Evolutionary conservation across 2,888 invertebrate species (phyloP).

Genomic region (Eristalinus sepulchralis): DNA sequence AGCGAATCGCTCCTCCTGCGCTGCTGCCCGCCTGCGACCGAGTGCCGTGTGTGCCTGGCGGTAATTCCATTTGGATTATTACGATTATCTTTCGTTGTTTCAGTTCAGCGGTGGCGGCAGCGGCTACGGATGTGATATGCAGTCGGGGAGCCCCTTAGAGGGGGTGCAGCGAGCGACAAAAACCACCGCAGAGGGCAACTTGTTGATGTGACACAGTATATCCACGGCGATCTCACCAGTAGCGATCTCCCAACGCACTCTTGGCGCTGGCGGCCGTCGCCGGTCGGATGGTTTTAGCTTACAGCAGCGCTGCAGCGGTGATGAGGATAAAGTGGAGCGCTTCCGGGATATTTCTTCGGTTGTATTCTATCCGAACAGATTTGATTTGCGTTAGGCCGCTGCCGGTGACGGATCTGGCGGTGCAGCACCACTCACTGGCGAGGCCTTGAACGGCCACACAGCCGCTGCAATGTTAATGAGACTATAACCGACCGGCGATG

Average conservation of each 20-base stretch:
- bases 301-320: not conserved
- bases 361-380: conserved; percentile 10
- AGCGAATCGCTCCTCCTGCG: conserved; percentile 1
- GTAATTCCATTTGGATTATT: conserved; percentile 45
- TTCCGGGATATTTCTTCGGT: conserved; percentile 42
- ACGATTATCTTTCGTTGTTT: conserved; percentile 27
- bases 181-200: conserved; percentile 14
- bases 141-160: conserved; percentile 11
- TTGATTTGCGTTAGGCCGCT: conserved; percentile 34
- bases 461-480: conserved; percentile 40
- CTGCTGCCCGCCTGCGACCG: not conserved
- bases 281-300: conserved; percentile 1
- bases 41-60: not conserved
- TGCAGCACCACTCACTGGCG: not conserved
- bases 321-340: conserved; percentile 38
- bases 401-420: not conserved
- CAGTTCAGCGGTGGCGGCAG: conserved; percentile 31
- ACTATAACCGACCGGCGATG: conserved; percentile 39
- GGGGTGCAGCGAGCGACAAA: not conserved
- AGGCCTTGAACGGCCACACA: conserved; percentile 38
- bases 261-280: not conserved
- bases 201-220: conserved; percentile 46
- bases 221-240: conserved; percentile 15
- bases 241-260: not conserved
- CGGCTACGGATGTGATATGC: conserved; percentile 43